phyloP scores from a whole-genome alignment of 2,113 vertebrate genomes.

The Symphodus melops region DNA sequence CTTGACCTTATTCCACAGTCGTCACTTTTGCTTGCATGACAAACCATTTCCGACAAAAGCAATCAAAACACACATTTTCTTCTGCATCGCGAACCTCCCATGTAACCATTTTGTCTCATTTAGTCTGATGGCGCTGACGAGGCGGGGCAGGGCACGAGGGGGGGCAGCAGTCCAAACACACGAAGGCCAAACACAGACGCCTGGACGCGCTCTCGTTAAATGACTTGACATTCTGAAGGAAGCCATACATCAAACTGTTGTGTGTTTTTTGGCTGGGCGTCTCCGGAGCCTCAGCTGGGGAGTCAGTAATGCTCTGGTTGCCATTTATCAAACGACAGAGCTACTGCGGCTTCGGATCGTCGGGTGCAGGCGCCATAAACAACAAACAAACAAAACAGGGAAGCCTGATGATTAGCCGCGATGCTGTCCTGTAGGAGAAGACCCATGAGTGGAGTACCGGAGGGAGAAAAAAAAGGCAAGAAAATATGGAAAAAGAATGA shows the following conservation, averaged over 20 bases:
- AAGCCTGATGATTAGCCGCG: slow-evolving; percentile 60
- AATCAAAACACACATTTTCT: neutral
- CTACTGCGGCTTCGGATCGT: slow-evolving; percentile 67
- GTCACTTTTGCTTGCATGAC: neutral
- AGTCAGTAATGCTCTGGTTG: slow-evolving; percentile 71
- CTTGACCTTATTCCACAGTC: neutral
- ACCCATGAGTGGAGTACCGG: slow-evolving; percentile 5
- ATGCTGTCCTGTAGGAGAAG: slow-evolving; percentile 36
- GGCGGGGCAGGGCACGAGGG: neutral
- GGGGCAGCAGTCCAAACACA: slow-evolving; percentile 11
- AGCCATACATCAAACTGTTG: slow-evolving; percentile 76
- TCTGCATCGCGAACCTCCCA: neutral
- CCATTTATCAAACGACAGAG: slow-evolving; percentile 80
- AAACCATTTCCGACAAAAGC: neutral
- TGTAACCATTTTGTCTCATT: neutral
- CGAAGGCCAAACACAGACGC: neutral
- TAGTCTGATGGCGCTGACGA: neutral
- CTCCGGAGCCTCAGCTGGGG: slow-evolving; percentile 55
- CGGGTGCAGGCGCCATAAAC: slow-evolving; percentile 60
- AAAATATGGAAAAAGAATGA: too few relatives aligned
- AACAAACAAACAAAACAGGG: slow-evolving; percentile 65
- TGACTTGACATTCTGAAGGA: slow-evolving; percentile 72
- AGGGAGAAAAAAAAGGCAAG: slow-evolving; percentile 5
- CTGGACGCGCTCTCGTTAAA: slow-evolving; percentile 55
- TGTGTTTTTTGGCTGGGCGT: slow-evolving; percentile 55